These are phyloP conservation scores for Clamator glandarius DNA, from an alignment of 2,797 vertebrate genomes.

Conservation along the genomic window DNA sequence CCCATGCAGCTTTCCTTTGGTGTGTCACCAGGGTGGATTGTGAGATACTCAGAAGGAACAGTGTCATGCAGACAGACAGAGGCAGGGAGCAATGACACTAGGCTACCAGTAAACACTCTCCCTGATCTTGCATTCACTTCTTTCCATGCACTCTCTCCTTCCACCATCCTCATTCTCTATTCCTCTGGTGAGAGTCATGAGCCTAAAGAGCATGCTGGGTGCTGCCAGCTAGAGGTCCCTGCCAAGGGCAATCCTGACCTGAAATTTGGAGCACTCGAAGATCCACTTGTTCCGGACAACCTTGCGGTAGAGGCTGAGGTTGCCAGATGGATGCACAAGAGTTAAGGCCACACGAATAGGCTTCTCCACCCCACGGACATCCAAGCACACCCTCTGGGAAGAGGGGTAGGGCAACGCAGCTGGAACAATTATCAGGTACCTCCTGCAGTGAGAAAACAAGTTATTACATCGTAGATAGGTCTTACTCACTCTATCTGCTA, in stretches of 20 bases:
- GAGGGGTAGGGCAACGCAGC: conserved; percentile 65
- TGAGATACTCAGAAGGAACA: background rate
- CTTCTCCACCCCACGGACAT: conserved; percentile 62
- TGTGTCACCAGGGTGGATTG: background rate
- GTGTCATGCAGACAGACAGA: background rate
- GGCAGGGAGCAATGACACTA: background rate
- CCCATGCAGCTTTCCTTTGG: background rate
- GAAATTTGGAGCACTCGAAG: conserved; percentile 54
- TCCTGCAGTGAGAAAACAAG: conserved; percentile 46
- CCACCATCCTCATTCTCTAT: background rate
- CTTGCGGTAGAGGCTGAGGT: conserved; percentile 59
- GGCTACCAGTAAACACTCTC: background rate
- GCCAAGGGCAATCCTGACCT: background rate
- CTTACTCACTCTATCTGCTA: background rate
- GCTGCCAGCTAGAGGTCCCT: background rate
- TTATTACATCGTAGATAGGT: background rate
- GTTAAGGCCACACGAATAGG: conserved; percentile 45
- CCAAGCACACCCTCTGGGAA: conserved; percentile 66
- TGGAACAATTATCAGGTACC: conserved; percentile 66
- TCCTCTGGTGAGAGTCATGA: background rate
- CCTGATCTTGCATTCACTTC: background rate
- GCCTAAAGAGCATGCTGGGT: accelerated
- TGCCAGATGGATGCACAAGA: conserved; percentile 23
- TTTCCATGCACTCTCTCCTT: background rate
- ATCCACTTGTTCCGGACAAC: conserved; percentile 9